A percentile compares a stretch with the other conserved stretches of the same genome.
These are phyloP conservation scores for Ceyx melanurus DNA, from an alignment of 2,113 vertebrate genomes.

Conservation along the genomic window DNA sequence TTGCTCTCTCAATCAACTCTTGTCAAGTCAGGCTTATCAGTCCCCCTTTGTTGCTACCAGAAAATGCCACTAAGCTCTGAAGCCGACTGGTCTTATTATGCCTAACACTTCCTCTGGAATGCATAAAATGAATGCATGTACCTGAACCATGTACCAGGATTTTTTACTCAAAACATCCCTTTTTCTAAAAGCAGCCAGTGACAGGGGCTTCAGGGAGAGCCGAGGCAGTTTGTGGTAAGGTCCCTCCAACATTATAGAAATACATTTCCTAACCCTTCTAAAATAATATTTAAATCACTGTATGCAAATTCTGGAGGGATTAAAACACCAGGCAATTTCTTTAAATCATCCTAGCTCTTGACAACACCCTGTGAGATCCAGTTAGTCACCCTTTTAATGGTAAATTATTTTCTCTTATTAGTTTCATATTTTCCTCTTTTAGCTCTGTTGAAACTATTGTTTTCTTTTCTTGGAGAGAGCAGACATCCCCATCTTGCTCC, in stretches of 20 bases:
- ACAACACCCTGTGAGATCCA: conserved; percentile 22
- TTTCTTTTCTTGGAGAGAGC: background rate
- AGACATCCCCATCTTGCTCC: background rate
- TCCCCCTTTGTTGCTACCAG: background rate
- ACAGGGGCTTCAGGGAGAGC: background rate
- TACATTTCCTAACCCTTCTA: background rate
- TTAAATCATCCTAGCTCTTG: conserved; percentile 7
- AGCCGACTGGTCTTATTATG: background rate
- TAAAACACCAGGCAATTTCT: background rate
- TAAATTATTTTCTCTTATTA: conserved; percentile 38
- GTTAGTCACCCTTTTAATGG: background rate
- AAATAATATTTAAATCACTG: background rate
- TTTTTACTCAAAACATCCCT: background rate
- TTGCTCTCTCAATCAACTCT: conserved; percentile 19
- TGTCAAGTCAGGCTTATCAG: background rate
- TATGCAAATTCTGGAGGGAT: background rate
- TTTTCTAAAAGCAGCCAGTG: background rate
- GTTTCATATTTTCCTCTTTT: background rate
- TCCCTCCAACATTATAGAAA: background rate
- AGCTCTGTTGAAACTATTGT: background rate
- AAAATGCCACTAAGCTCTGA: conserved; percentile 30
- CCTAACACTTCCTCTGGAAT: background rate
- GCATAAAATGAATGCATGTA: background rate
- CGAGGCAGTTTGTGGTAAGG: background rate
- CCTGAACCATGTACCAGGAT: background rate